Evolutionary conservation across 1,140 invertebrate species (phyloP), one percentile per base, ranked within the genome.

Genomic region (Papilio glaucus): DNA sequence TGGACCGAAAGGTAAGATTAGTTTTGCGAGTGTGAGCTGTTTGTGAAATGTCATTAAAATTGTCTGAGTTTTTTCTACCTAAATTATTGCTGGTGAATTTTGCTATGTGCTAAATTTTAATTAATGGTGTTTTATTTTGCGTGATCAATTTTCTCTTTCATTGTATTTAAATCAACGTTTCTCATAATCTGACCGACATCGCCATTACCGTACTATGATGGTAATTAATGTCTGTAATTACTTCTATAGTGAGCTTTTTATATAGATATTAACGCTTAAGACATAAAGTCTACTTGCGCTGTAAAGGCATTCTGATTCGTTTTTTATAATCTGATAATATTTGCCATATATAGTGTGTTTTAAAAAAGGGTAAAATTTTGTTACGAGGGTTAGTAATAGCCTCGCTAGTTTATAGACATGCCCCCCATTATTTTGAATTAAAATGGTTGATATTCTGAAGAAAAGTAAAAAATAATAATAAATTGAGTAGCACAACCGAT

Each of bases 1-100:
- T 90, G 81, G 90, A 90, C 61, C 77, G 78, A 42, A 90, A 92
- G 90, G 90, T 92, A 91, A 89, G 90, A 82, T 74, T 24, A 72
- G 65, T 77, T 37, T 70, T 81, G 61, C 63, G 72, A 49, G 63
- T 53, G 61, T 78, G 69, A 49, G 29, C 13, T 18, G n/a, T 39
- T 63, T 63, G 62, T 41, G 15, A 41, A 37, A 21, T 38, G 4
- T 41, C 12, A 38, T 38, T 41, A 12, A 21, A 39, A 41, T 63
- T 12, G 62, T 21, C 15, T 24, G 37, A n/a, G n/a, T n/a, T n/a
- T 39, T 38, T 63, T 1, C 18, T 63, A 15, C 15, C 1, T 45
- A 12, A 29, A n/a, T 13, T 37, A 62, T n/a, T n/a, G 9, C 13
- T n/a, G n/a, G n/a, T n/a, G n/a, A 53, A 37, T 2, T 63, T 13